Conservation (phyloP, 2,888 invertebrate genomes). For the Belgica antarctica region DNA sequence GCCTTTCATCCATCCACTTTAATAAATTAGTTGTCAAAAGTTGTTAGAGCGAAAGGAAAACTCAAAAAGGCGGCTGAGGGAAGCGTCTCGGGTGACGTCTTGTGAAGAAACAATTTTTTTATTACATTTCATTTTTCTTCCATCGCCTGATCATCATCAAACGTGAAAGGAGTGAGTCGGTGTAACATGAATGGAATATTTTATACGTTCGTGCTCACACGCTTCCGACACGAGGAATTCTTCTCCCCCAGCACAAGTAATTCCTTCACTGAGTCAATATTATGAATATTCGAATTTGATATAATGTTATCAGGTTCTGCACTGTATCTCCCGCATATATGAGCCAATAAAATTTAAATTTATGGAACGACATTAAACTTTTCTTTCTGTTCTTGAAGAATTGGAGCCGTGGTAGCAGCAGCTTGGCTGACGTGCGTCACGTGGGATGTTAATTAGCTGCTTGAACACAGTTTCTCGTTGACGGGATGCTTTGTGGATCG, state of each 20-base stretch:
- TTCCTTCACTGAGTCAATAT: conserved; percentile 19
- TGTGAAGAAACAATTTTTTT: conserved; percentile 19
- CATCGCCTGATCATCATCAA: conserved; percentile 8
- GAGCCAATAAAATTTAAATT: conserved; percentile 24
- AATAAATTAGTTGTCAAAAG: conserved; percentile 4
- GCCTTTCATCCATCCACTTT: not conserved
- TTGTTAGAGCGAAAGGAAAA: not conserved
- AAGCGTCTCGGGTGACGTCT: not conserved
- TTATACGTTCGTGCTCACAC: conserved; percentile 8
- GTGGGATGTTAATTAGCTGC: too few species aligned
- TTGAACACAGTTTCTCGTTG: too few species aligned
- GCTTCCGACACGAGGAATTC: not conserved
- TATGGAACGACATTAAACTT: conserved; percentile 24
- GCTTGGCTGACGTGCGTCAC: too few species aligned
- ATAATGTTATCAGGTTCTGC: conserved; percentile 28
- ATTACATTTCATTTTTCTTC: conserved; percentile 10
- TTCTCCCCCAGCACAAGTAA: not conserved
- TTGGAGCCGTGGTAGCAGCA: too few species aligned
- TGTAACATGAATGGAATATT: conserved; percentile 34
- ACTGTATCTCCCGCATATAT: not conserved
- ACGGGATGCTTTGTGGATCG: too few species aligned
- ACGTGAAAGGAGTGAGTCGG: not conserved
- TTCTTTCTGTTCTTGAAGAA: too few species aligned
- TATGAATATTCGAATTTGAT: conserved; percentile 34
- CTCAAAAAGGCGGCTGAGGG: not conserved